Conservation (phyloP, 2,797 vertebrate species). For the Pogonophryne albipinna region DNA sequence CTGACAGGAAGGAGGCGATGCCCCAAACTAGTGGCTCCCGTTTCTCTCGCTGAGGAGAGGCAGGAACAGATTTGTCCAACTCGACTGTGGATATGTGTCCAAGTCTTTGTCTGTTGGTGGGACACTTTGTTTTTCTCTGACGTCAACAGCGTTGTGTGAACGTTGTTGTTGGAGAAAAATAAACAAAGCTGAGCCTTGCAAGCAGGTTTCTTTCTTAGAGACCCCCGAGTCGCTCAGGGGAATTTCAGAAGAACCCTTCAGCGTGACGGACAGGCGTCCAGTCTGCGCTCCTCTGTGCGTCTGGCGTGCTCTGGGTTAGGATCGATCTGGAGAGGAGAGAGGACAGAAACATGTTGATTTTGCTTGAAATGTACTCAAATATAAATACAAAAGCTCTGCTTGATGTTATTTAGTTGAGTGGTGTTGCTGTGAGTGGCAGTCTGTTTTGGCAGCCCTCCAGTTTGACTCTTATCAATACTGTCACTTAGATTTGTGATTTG, state of each 20-base stretch:
- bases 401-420: not conserved
- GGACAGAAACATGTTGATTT: slow-evolving; percentile 7
- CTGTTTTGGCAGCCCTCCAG: too few relatives aligned
- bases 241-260: slow-evolving; percentile 82
- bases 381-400: not conserved
- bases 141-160: slow-evolving; percentile 77
- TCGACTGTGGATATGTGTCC: slow-evolving; percentile 48
- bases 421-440: too few relatives aligned
- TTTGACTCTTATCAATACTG: too few relatives aligned
- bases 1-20: slow-evolving; percentile 80
- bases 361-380: slow-evolving; percentile 5
- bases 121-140: slow-evolving; percentile 77
- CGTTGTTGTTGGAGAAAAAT: slow-evolving; percentile 71
- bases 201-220: slow-evolving; percentile 62
- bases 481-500: too few relatives aligned
- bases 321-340: slow-evolving; percentile 87
- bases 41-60: slow-evolving; percentile 67
- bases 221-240: slow-evolving; percentile 62
- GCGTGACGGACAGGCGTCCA: slow-evolving; percentile 92
- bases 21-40: slow-evolving; percentile 70
- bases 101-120: slow-evolving; percentile 73
- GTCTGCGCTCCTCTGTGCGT: slow-evolving; percentile 87
- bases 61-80: slow-evolving; percentile 63
- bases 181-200: slow-evolving; percentile 74
- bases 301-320: slow-evolving; percentile 93